These are phyloP conservation scores for Notodonta ziczac DNA, from an alignment of 2,888 invertebrate species.

Conservation along the genomic window DNA sequence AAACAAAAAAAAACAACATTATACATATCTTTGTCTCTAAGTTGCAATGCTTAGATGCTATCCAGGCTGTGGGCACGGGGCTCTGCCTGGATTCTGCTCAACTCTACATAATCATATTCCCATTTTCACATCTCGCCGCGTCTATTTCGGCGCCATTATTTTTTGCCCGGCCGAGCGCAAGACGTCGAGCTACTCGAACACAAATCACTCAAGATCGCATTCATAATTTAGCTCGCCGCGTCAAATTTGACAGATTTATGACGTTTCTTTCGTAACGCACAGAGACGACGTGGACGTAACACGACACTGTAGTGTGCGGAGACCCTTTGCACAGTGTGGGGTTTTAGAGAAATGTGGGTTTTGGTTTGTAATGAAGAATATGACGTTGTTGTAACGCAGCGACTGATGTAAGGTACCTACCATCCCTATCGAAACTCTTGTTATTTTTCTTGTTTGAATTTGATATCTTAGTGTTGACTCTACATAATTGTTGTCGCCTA, in stretches of 20 bases:
- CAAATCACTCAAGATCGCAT: slow-evolving; percentile 72
- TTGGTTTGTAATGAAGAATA: neutral
- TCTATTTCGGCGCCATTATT: slow-evolving; percentile 39
- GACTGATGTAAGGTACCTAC: too few relatives aligned
- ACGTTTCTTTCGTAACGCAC: slow-evolving; percentile 70
- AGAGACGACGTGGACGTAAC: slow-evolving; percentile 40
- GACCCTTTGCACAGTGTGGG: neutral
- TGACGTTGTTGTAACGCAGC: too few relatives aligned
- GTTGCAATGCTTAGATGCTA: too few relatives aligned
- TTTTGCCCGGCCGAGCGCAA: slow-evolving; percentile 36
- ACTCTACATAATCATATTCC: slow-evolving; percentile 1
- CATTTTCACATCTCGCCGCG: slow-evolving; percentile 13
- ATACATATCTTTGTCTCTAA: too few relatives aligned
- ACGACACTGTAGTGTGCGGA: slow-evolving; percentile 32
- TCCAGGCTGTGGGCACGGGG: too few relatives aligned
- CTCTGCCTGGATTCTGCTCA: neutral
- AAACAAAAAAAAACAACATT: too few relatives aligned
- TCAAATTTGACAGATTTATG: slow-evolving; percentile 76
- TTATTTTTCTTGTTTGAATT: too few relatives aligned
- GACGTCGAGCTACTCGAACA: slow-evolving; percentile 43
- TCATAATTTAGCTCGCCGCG: slow-evolving; percentile 68
- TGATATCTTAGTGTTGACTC: too few relatives aligned
- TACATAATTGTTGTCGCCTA: too few relatives aligned
- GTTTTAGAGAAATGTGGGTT: neutral
- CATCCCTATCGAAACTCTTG: too few relatives aligned